phyloP scores from a whole-genome alignment of 2,113 vertebrate species.

The Hiodon tergisus region DNA sequence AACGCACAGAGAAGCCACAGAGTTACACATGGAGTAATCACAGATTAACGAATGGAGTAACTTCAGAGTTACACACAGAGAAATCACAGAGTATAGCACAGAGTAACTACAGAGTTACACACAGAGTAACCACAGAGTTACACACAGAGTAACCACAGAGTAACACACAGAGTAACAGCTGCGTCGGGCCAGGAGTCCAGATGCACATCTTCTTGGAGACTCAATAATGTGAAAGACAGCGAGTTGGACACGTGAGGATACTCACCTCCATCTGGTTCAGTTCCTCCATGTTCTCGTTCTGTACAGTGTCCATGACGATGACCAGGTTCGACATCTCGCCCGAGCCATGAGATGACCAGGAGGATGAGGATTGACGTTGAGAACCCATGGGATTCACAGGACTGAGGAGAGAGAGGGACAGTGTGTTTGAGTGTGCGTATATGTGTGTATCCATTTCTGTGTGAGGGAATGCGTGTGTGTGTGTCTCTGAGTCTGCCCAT shows the following conservation, averaged over 20 bases:
- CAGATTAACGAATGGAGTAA: no score
- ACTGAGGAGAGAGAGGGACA: conserved; percentile 52
- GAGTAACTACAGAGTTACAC: no score
- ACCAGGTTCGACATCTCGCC: conserved; percentile 85
- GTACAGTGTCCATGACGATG: conserved; percentile 78
- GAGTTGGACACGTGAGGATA: background rate
- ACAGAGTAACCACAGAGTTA: no score
- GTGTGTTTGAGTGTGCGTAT: background rate
- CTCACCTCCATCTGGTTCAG: conserved; percentile 86
- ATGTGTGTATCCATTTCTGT: background rate
- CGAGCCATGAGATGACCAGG: conserved; percentile 88
- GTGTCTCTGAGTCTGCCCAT: background rate
- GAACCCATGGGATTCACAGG: conserved; percentile 84
- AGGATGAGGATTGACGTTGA: conserved; percentile 88
- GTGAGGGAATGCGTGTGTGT: background rate
- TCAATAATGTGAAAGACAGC: no score
- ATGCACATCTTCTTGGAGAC: no score
- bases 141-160: no score
- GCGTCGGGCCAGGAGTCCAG: no score
- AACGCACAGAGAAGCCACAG: no score
- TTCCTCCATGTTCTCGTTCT: conserved; percentile 82
- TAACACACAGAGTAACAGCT: no score
- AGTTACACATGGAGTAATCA: no score
- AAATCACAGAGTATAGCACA: no score
- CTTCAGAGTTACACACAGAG: no score